phyloP scores from a whole-genome alignment of 2,797 vertebrate genomes.

The Pseudochaenichthys georgianus region DNA sequence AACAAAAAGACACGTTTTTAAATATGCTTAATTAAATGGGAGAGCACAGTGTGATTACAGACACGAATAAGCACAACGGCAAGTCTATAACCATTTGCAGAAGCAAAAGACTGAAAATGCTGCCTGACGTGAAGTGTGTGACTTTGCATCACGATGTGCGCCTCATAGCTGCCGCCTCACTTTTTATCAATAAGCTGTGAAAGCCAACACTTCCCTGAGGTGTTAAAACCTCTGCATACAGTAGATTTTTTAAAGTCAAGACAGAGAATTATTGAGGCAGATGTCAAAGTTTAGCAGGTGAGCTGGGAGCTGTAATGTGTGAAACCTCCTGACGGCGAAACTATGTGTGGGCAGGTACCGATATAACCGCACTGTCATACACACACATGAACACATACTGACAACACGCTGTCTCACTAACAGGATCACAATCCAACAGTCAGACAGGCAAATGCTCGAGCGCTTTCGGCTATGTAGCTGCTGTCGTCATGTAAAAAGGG shows the following conservation, averaged over 20 bases:
- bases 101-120: neutral
- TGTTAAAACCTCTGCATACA: neutral
- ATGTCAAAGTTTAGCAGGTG: constrained; percentile 33
- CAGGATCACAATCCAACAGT: constrained; percentile 11
- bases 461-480: neutral
- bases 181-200: constrained; percentile 13
- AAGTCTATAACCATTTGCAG: neutral
- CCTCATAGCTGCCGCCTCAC: neutral
- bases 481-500: neutral
- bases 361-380: neutral
- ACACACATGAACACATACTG: constrained; percentile 5
- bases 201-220: neutral
- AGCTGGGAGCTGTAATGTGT: constrained; percentile 25
- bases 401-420: constrained; percentile 3
- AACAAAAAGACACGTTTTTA: neutral
- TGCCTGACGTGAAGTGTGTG: constrained; percentile 1
- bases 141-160: constrained; percentile 6
- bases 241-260: neutral
- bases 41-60: neutral
- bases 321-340: constrained; percentile 27
- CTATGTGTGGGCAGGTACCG: neutral
- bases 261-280: constrained; percentile 8
- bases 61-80: neutral
- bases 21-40: neutral
- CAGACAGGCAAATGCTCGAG: constrained; percentile 16